Evolutionary conservation across 2,888 invertebrate species (phyloP).

Genomic region (Helobdella robusta): DNA sequence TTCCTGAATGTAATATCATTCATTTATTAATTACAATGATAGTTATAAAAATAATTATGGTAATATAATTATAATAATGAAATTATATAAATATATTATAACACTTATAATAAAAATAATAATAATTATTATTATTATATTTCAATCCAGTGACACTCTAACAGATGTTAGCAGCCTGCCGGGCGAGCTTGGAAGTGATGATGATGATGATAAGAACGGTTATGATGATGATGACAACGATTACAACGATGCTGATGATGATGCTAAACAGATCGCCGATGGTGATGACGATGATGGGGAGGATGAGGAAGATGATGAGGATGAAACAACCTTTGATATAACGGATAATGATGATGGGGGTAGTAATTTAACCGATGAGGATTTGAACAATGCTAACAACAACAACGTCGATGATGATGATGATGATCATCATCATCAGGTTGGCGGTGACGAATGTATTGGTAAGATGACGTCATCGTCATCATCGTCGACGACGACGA

Average conservation of each 20-base stretch:
- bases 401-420: too few relatives aligned
- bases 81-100: too few relatives aligned
- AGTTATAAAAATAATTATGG: too few relatives aligned
- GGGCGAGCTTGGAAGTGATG: slow-evolving; percentile 8
- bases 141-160: slow-evolving; percentile 17
- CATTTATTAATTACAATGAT: too few relatives aligned
- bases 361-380: not conserved
- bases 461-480: not conserved
- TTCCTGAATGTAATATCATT: too few relatives aligned
- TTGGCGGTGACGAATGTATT: too few relatives aligned
- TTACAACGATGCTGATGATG: not conserved
- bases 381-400: too few relatives aligned
- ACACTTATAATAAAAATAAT: not conserved
- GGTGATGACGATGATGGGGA: slow-evolving; percentile 6
- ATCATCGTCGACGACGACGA: not conserved
- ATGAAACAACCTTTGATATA: slow-evolving; percentile 10
- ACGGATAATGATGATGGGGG: not conserved
- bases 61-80: too few relatives aligned
- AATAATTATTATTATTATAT: not conserved
- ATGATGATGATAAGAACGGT: not conserved
- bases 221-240: slow-evolving; percentile 10
- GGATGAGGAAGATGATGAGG: slow-evolving; percentile 5
- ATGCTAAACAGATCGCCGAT: not conserved
- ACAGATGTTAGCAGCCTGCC: slow-evolving; percentile 24
- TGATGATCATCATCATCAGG: too few relatives aligned